A percentile compares a stretch with the other conserved stretches of the same genome.
These are phyloP conservation scores for Pseudomugil gertrudae DNA, from an alignment of 2,797 vertebrate genomes.

Conservation along the genomic window DNA sequence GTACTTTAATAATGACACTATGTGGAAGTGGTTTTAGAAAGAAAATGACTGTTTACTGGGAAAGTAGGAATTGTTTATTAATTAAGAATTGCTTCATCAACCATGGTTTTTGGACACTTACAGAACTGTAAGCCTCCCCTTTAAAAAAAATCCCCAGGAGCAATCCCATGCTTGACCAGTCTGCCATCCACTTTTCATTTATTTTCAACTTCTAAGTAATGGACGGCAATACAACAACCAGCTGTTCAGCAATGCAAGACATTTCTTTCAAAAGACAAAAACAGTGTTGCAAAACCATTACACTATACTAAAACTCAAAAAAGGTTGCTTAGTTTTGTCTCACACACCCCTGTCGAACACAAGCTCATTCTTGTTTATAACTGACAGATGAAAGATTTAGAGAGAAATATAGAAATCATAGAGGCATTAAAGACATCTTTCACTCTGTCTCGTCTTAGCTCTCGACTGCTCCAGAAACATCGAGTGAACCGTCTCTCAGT, in stretches of 20 bases:
- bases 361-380: slow-evolving; percentile 19
- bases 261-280: slow-evolving; percentile 8
- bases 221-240: slow-evolving; percentile 11
- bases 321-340: slow-evolving; percentile 19
- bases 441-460: slow-evolving; percentile 38
- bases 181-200: slow-evolving; percentile 23
- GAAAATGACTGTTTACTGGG: neutral
- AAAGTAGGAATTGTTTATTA: slow-evolving; percentile 4
- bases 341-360: slow-evolving; percentile 9
- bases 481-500: slow-evolving; percentile 33
- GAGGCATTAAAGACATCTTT: slow-evolving; percentile 39
- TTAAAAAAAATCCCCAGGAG: neutral
- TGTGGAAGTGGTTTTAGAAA: slow-evolving; percentile 5
- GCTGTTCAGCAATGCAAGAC: slow-evolving; percentile 12
- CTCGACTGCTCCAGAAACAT: slow-evolving; percentile 29
- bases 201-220: slow-evolving; percentile 24
- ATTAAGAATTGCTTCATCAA: neutral
- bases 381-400: slow-evolving; percentile 39
- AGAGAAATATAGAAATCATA: slow-evolving; percentile 50
- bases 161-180: slow-evolving; percentile 15
- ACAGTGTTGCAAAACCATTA: neutral
- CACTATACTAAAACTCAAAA: neutral
- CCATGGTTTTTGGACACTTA: slow-evolving; percentile 13
- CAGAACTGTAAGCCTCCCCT: slow-evolving; percentile 5
- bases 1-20: slow-evolving; percentile 1